Percentiles rank a stretch among this genome's conserved stretches.
Evolutionary conservation across 2,797 vertebrate species (phyloP).

Genomic region (Bufotes viridis): DNA sequence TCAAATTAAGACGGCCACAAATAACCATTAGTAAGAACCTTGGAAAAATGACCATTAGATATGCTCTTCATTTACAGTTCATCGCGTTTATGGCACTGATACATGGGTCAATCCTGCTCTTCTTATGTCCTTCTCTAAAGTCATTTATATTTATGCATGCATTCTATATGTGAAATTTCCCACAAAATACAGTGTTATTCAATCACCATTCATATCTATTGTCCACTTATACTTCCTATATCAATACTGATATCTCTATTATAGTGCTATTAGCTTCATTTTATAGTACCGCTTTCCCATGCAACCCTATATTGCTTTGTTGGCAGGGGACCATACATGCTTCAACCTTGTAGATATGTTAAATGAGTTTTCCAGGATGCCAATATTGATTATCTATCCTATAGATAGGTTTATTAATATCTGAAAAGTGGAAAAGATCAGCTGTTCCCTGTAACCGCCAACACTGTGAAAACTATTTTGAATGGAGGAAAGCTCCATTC

Average conservation of each 20-base stretch:
- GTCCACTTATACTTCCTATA: neutral
- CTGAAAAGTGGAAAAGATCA: too few relatives aligned
- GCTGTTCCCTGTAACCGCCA: too few relatives aligned
- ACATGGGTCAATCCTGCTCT: slow-evolving; percentile 20
- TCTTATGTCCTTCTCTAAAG: neutral
- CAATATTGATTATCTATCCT: too few relatives aligned
- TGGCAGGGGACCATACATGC: neutral
- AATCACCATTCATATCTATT: neutral
- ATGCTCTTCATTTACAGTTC: slow-evolving; percentile 39
- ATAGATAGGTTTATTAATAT: too few relatives aligned
- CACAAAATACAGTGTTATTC: neutral
- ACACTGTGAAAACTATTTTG: too few relatives aligned
- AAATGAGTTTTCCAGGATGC: too few relatives aligned
- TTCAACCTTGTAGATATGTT: neutral
- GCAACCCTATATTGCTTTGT: neutral
- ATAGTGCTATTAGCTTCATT: neutral
- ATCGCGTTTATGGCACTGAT: slow-evolving; percentile 23
- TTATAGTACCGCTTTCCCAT: neutral
- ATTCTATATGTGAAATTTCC: neutral
- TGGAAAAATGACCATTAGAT: slow-evolving; percentile 89
- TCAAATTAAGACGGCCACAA: slow-evolving; percentile 99
- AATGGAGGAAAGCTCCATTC: too few relatives aligned
- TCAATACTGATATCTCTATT: neutral
- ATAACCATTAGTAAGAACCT: slow-evolving; percentile 80
- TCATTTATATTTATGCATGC: neutral